Evolutionary conservation across 2,888 invertebrate genomes (phyloP), one percentile per base, ranked within the genome.

Genomic region (Micoletzkya japonica): DNA sequence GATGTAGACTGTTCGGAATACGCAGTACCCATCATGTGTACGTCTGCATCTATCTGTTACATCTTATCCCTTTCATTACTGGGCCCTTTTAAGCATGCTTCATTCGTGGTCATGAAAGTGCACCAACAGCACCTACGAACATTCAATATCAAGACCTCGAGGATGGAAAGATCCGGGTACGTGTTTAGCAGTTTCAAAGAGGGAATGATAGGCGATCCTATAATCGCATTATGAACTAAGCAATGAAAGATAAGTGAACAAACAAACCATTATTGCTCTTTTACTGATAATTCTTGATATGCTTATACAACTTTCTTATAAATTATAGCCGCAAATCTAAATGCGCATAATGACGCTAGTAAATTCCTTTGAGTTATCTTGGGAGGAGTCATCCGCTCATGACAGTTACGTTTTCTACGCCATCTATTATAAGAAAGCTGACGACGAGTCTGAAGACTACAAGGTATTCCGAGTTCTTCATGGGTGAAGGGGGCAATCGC

Each of bases 401-500:
- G 64, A 75, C 7, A 34, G 56, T 24, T 77, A 75, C 58, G 73
- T 76, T 50, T 79, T 75, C 39, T 77, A 76, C 50, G 77, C 75
- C 1, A 74, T 79, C 10, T 79, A 77, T 61, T 77, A 76, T 54
- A 70, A 74, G 54, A 50, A 50, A 26, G 70, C 69, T 34, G 71
- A 64, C 7, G 56, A 72, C 37, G 75, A 75, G 30, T 44, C 64
- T 14, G 68, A 70, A 7, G 71, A 71, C n/a, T 71, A 66, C 57
- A 60, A 37, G 60, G 61, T 68, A 32, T 36, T 6, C n/a, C n/a
- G n/a, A n/a, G n/a, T n/a, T n/a, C 20, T 28, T 52, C n/a, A 4
- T 32, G 26, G 7, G 26, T 39, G 2, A 24, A 56, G 10, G 10
- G 24, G 20, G 10, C 20, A 20, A 44, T 44, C 20, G 44, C 10